Base-by-base conservation (phyloP, 2,113 vertebrate species). In the Mustela nigripes region DNA sequence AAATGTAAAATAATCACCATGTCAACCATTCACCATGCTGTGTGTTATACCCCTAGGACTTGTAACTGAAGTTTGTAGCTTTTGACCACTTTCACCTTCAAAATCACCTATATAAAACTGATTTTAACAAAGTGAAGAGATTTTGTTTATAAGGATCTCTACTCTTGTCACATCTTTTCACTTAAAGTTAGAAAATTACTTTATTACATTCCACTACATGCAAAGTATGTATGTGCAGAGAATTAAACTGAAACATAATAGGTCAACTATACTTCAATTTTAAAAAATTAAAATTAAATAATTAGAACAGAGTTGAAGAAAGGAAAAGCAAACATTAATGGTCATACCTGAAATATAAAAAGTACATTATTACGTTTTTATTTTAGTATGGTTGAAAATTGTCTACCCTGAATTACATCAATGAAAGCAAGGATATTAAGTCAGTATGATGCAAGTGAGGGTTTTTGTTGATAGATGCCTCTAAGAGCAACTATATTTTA, bases 51-150 rank as follows among this genome's bases (percentile, higher is more conserved):
- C 36, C 28, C 21, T 24, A 50, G 22, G 16, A 71, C 71, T 78
- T 86, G 60, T 16, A 80, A 48, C 48, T 83, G 50, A 50, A 11
- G 10, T 63, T 22, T 50, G 11, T 74, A 50, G 22, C 56, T 74
- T 62, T 36, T 84, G 67, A 74, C 16, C 8, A 65, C 18, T 5
- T 65, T 85, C 58, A 85, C 33, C 21, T 97, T 89, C n/a, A 45
- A 85, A 85, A 15, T 89, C 14, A 48, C 45, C 78, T 45, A 42
- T 39, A 33, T 36, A 88, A 93, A 78, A 39, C 28, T 56, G 67
- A 94, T 76, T 62, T 73, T 86, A 90, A 90, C 24, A 67, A 73
- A 88, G 33, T 39, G 7, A 91, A 92, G 8, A 62, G 18, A 94
- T 60, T 85, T 50, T 91, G 39, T 18, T 69, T 69, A 69, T 18